Conservation (phyloP, 2,797 vertebrate genomes). For the Dicrostonyx torquatus region DNA sequence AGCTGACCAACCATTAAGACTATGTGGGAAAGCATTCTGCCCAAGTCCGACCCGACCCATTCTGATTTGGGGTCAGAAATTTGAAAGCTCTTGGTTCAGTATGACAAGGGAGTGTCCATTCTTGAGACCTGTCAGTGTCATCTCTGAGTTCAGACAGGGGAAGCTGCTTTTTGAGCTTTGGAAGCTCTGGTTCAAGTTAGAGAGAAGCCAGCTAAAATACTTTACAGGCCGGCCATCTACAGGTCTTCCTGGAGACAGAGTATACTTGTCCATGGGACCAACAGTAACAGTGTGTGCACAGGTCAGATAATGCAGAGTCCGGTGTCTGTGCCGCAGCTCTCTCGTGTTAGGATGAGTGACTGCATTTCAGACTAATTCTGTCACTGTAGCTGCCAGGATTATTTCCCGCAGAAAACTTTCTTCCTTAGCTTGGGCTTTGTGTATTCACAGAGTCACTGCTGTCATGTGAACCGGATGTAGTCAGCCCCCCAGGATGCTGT, state of each 20-base stretch:
- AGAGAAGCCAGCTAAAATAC: neutral
- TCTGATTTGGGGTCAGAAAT: neutral
- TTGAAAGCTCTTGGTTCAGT: neutral
- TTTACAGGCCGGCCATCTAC: neutral
- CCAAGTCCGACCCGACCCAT: too few species aligned
- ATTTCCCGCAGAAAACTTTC: neutral
- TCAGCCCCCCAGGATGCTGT: neutral
- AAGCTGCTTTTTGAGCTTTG: neutral
- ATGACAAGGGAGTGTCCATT: neutral
- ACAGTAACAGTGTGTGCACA: neutral
- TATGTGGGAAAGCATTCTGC: neutral
- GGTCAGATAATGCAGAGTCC: neutral
- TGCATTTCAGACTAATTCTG: slow-evolving; percentile 13
- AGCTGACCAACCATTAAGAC: neutral
- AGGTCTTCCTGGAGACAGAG: neutral
- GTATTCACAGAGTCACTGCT: neutral
- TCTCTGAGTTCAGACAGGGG: neutral
- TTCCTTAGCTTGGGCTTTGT: neutral
- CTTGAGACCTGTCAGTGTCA: neutral
- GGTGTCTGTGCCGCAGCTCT: neutral
- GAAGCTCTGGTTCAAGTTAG: neutral
- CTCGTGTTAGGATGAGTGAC: neutral
- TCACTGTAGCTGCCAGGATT: neutral
- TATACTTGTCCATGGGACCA: neutral
- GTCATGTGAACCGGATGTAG: neutral